Base-by-base conservation (phyloP, 2,113 vertebrate genomes). In the Lophura nycthemera region DNA sequence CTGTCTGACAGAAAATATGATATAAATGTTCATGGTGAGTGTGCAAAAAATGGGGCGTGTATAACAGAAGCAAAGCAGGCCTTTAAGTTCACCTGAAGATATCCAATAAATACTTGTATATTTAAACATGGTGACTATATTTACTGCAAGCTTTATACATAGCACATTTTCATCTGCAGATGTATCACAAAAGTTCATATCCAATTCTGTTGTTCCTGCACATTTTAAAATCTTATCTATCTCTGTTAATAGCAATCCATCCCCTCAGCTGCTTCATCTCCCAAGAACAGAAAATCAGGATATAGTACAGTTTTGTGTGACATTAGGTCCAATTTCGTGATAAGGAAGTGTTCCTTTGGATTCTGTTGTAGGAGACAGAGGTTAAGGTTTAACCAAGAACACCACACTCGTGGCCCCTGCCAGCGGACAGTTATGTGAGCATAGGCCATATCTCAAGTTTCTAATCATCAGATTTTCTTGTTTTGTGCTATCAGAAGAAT, bases 1-100 rank as follows among this genome's bases (percentile, higher is more conserved):
- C 98, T 99, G 94, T 94, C 98, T 2, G 99, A 99, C 96, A 98
- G 95, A 92, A 99, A 98, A 89, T 98, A 98, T 10, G 98, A 99
- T 84, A 89, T 99, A 92, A 99, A 83, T 21, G 98, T 99, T 24
- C 98, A 99, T 4, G 98, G 99, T 99, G 96, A 97, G 98, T 96
- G 61, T 38, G 47, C n/a, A 29, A 36, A 56, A 36, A 69, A 32
- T 20, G 34, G 30, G 40, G 24, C 30, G 50, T 19, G 34, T 11
- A 1, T 16, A 34, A 47, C 34, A 25, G 36, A 66, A 72, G 57
- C 8, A 25, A 29, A 18, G 52, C 5, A 60, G 48, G 34, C 21
- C 27, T 63, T 66, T 32, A 32, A 24, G 11, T 56, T 54, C 57
- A 47, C 12, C 8, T 1, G 7, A 16, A 47, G 3, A 8, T 11